These are phyloP conservation scores for Ctenomys sociabilis DNA, from an alignment of 2,113 vertebrate species.

Conservation along the genomic window DNA sequence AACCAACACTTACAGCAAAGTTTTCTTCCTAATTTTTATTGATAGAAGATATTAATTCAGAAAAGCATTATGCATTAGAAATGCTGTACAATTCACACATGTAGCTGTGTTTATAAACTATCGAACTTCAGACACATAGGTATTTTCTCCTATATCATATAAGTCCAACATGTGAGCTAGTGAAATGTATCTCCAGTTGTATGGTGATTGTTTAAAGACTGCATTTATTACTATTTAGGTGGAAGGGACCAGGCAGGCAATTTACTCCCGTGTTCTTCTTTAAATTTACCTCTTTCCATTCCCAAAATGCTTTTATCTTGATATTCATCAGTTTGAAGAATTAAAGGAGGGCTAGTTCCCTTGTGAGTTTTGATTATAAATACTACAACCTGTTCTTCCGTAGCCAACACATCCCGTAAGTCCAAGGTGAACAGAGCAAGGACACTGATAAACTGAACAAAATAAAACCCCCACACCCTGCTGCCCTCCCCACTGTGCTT, in stretches of 20 bases:
- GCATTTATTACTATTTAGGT: not conserved
- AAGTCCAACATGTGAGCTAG: not conserved
- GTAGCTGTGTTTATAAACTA: not conserved
- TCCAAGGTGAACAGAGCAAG: not conserved
- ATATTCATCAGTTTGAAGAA: not conserved
- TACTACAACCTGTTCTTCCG: too few relatives aligned
- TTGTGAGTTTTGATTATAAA: not conserved
- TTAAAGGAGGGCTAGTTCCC: not conserved
- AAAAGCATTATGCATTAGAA: not conserved
- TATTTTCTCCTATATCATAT: not conserved
- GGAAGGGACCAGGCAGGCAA: not conserved
- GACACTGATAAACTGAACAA: not conserved
- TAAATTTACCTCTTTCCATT: not conserved
- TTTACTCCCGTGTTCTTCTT: not conserved
- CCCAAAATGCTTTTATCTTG: not conserved
- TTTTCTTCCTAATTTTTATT: conserved; percentile 11
- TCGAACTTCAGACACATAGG: not conserved
- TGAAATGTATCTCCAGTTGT: not conserved
- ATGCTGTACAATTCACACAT: not conserved
- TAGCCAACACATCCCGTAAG: not conserved
- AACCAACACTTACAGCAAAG: not conserved
- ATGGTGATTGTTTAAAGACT: not conserved
- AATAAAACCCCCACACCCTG: not conserved
- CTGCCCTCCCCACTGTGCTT: not conserved
- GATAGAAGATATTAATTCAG: not conserved